Conservation (phyloP, 2,797 vertebrate species). For the Gymnoscopelus braueri region DNA sequence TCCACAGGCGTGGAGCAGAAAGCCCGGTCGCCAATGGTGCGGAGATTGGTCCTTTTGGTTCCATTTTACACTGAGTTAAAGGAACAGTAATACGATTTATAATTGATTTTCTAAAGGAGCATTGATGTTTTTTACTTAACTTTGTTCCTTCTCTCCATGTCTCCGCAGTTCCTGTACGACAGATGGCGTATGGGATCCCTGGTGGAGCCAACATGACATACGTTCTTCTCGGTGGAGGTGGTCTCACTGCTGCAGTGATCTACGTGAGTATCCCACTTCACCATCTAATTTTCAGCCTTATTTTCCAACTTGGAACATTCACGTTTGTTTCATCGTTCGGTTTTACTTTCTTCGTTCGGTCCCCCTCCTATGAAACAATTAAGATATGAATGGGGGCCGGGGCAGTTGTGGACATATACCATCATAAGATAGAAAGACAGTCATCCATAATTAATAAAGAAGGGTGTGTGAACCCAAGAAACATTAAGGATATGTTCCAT, state of each 20-base stretch:
- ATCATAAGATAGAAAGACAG: too few species aligned
- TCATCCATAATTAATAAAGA: neutral
- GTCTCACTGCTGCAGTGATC: conserved; percentile 77
- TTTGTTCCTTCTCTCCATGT: neutral
- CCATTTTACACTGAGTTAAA: neutral
- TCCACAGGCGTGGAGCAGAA: too few species aligned
- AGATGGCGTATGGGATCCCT: conserved; percentile 76
- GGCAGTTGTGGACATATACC: too few species aligned
- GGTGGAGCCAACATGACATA: conserved; percentile 75
- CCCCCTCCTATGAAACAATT: too few species aligned
- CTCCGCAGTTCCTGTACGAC: conserved; percentile 65
- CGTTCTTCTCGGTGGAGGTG: conserved; percentile 76
- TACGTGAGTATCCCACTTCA: conserved; percentile 69
- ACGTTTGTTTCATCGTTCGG: neutral
- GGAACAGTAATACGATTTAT: too few species aligned
- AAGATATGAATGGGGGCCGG: too few species aligned
- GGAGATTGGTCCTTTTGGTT: too few species aligned
- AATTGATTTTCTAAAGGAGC: neutral
- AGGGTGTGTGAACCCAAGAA: neutral
- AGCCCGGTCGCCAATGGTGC: too few species aligned
- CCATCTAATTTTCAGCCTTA: neutral
- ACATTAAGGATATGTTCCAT: neutral
- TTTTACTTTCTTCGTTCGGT: too few species aligned
- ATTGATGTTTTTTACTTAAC: neutral
- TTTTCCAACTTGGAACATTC: neutral